These are phyloP conservation scores for Sphaeramia orbicularis DNA, from an alignment of 2,797 vertebrate species.

Conservation along the genomic window DNA sequence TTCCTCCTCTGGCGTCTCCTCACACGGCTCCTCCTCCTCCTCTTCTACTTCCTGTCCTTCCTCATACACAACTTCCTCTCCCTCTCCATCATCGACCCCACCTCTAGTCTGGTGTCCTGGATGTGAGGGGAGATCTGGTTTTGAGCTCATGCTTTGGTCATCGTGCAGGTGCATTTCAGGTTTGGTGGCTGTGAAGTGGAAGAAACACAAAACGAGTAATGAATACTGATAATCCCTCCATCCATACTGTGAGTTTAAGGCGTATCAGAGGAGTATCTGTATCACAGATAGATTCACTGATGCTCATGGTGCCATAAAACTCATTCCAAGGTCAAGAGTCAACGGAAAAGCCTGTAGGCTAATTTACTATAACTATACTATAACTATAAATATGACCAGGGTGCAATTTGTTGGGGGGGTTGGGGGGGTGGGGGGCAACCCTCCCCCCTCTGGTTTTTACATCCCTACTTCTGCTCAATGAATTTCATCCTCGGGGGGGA, in stretches of 20 bases:
- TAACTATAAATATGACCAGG: too few species aligned
- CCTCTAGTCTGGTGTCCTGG: slow-evolving; percentile 14
- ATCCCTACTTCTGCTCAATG: too few species aligned
- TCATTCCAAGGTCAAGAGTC: too few species aligned
- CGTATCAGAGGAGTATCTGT: neutral
- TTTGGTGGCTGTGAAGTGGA: slow-evolving; percentile 26
- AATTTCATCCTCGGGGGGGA: too few species aligned
- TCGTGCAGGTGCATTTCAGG: slow-evolving; percentile 3
- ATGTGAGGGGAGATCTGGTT: slow-evolving; percentile 5
- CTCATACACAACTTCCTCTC: slow-evolving; percentile 59
- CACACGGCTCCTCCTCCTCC: slow-evolving; percentile 60
- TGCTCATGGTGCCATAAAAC: too few species aligned
- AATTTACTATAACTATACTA: too few species aligned
- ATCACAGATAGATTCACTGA: too few species aligned
- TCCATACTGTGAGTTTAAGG: neutral
- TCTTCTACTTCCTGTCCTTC: slow-evolving; percentile 72
- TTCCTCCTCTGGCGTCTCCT: slow-evolving; percentile 82
- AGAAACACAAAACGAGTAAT: slow-evolving; percentile 12
- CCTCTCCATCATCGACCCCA: slow-evolving; percentile 43
- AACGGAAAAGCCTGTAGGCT: too few species aligned
- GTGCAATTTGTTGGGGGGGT: too few species aligned
- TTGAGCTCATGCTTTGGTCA: slow-evolving; percentile 17
- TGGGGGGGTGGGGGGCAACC: too few species aligned
- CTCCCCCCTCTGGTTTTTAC: too few species aligned
- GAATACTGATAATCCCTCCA: slow-evolving; percentile 7